Base-by-base conservation (phyloP, 1,140 invertebrate genomes). In the Cheumatopsyche charites region DNA sequence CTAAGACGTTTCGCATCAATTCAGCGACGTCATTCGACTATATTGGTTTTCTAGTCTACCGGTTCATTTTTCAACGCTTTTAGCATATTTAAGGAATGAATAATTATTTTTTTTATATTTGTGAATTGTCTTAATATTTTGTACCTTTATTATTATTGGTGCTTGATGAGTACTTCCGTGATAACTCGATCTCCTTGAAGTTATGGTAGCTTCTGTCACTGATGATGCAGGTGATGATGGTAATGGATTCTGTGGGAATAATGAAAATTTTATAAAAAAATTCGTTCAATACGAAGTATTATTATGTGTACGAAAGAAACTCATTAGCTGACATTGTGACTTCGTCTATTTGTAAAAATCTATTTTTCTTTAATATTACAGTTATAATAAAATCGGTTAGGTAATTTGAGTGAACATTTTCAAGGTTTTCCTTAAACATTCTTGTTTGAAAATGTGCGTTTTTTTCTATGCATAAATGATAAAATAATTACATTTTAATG, bases 141-240 rank as follows among this genome's bases (percentile, higher is more conserved):
- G n/a, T 68, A 55, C 47, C 49, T 68, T 66, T 11, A 68, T 45
- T 55, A 25, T 47, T 29, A 68, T 68, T 6, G 66, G 66, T 6
- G 66, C 49, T 68, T 55, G 45, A 58, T 55, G 66, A 17, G 66
- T 68, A 21, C 66, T 68, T 55, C 66, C 66, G 15, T 68, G 66
- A 36, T 55, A 68, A 17, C 66, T 68, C 1, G 66, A 68, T 25
- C 66, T 52, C 26, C 66, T 68, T 23, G 66, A 68, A 1, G 66
- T 68, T 17, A 55, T 19, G 6, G 66, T n/a, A 26, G 49, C 66
- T n/a, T 45, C 29, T 1, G 21, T 13, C 41, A 66, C 41, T 55
- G 66, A 55, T 17, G 66, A 68, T 55, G 23, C 47, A n/a, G 66
- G 66, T 23, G 66, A 36, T n/a, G 66, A 36, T 19, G 66, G 66